Base-by-base conservation (phyloP, 2,797 vertebrate species). In the Neopelma chrysocephalum region DNA sequence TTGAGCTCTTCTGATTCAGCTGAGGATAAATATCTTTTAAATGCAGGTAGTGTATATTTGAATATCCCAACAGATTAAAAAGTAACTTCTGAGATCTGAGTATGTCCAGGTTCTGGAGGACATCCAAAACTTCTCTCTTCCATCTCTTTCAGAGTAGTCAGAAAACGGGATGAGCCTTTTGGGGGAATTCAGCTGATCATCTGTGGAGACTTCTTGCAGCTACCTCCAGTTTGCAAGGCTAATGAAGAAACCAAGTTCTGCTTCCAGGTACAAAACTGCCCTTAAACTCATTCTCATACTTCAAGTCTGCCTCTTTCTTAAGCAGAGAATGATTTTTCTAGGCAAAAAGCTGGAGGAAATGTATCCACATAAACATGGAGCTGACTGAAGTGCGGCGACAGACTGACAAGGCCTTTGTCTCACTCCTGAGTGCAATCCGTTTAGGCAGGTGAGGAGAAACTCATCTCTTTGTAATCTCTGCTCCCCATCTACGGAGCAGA, bases 131-230 rank as follows among this genome's bases (percentile, higher is more conserved):
- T 53, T 87, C 15, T 60, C 25, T 80, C 29, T 50, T 40, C 2
- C 4, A 6, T 80, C 34, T 22, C 26, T 71, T 68, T 57, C 87
- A 99, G 99, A 96, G 98, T 97, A 0, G 96, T 99, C 61, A 98
- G 98, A 92, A 98, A 99, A 88, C 98, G 98, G 12, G 98, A 98
- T 3, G 98, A 99, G 84, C 99, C 99, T 4, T 99, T 99, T 64
- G 99, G 99, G 87, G 99, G 99, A 90, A 99, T 99, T 95, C 99
- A 99, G 96, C 98, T 99, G 58, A 99, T 99, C 10, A 97, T 99
- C 23, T 99, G 99, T 90, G 99, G 99, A 2, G 99, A 99, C 94
- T 99, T 99, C 95, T 98, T 99, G 43, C 99, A 99, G 95, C 98
- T 99, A 82, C 99, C 99, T 5, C 99, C 99, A 4, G 98, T 99